Conservation (phyloP, 2,888 invertebrate genomes). For the Myathropa florea region DNA sequence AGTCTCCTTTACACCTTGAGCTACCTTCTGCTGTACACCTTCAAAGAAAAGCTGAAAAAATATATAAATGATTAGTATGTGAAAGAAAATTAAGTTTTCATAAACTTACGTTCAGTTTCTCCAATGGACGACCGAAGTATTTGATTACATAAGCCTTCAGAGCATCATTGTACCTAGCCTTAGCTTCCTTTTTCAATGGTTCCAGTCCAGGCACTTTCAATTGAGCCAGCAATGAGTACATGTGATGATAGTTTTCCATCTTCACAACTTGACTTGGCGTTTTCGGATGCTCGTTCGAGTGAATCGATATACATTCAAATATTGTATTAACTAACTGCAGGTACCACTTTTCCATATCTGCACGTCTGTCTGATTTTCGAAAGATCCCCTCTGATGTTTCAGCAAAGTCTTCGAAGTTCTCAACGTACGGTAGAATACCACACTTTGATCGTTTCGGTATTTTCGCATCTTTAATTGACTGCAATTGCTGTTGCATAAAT, state of each 20-base stretch:
- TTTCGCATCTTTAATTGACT: conserved; percentile 89
- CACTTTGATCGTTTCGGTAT: conserved; percentile 88
- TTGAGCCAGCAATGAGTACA: conserved; percentile 92
- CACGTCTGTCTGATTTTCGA: conserved; percentile 90
- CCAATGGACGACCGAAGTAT: conserved; percentile 95
- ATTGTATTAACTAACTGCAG: conserved; percentile 89
- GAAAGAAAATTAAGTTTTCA: conserved; percentile 21
- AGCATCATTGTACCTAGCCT: conserved; percentile 93
- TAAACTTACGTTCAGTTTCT: conserved; percentile 90
- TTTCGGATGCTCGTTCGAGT: conserved; percentile 92
- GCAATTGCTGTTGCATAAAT: conserved; percentile 91
- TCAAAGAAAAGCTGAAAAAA: conserved; percentile 94
- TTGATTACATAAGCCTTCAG: conserved; percentile 94
- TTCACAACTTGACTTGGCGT: conserved; percentile 95
- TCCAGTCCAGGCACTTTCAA: conserved; percentile 95
- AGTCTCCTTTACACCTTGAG: conserved; percentile 96
- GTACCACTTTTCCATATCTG: conserved; percentile 96
- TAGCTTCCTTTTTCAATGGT: conserved; percentile 92
- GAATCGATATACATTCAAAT: conserved; percentile 89
- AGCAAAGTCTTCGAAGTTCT: conserved; percentile 94
- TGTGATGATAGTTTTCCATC: conserved; percentile 98
- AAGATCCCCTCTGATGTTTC: conserved; percentile 93
- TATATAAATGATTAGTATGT: not conserved
- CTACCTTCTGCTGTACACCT: conserved; percentile 95
- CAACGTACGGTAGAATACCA: conserved; percentile 93